Base-by-base conservation (phyloP, 2,888 invertebrate species). In the Hirtodrosophila alboralis region DNA sequence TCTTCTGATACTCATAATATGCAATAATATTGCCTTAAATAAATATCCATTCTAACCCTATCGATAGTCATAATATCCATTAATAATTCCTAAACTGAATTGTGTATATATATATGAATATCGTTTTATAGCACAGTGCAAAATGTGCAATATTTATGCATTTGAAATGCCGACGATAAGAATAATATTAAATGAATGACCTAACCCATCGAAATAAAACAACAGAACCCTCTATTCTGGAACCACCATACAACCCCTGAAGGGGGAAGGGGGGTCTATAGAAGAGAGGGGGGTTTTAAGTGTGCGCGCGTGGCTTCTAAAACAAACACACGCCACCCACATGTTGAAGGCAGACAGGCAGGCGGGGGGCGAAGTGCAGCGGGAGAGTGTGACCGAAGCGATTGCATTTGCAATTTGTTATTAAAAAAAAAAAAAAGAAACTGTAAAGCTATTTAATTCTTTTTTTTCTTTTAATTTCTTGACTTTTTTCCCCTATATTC, bases 301-400 rank as follows among this genome's bases (percentile, higher is more conserved):
- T 56, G 59, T 51, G 57, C 49, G 66, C 77, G 57, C 75, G 83
- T 84, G 83, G 85, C 70, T 34, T 41, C 44, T 63, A 77, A 77
- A 78, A 43, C 47, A 78, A 77, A 84, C 66, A 84, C 47, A 61
- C 51, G 38, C 62, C 78, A 69, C 65, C 81, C 81, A 59, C 77
- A 53, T 31, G 14, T n/a, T 30, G 30, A 12, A 13, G 18, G 7
- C 37, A 38, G 40, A 34, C 37, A 38, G 18, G 21, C 3, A 27
- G 1, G 6, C 26, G 33, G 21, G 21, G 10, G 13, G 23, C 13
- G 5, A 5, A 12, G 18, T 6, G 30, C 13, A 14, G 44, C 4
- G 21, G 7, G 36, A n/a, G 31, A 14, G 44, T 3, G 21, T 6
- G 36, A n/a, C 28, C 41, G 8, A 1, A 38, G 37, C 33, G 26